Evolutionary conservation across 2,797 vertebrate species (phyloP).

Genomic region (Valencia hispanica): DNA sequence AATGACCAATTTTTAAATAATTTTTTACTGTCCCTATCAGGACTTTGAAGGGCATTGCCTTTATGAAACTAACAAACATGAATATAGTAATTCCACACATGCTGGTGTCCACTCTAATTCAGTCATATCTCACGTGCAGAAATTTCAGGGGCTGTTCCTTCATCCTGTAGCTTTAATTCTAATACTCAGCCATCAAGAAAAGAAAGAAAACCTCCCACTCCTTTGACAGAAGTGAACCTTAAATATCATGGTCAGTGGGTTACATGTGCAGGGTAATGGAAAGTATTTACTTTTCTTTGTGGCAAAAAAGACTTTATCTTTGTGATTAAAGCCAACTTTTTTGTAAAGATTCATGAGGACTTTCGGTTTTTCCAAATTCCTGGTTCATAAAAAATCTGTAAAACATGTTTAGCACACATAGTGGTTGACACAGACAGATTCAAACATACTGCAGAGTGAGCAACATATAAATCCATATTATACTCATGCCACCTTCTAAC

Average conservation of each 20-base stretch:
- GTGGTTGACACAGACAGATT: background rate
- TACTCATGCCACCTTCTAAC: slow-evolving; percentile 21
- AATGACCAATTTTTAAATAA: background rate
- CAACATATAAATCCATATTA: background rate
- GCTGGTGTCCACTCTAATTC: background rate
- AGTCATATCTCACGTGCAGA: slow-evolving; percentile 41
- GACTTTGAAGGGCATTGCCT: background rate
- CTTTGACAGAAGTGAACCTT: slow-evolving; percentile 66
- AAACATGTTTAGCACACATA: background rate
- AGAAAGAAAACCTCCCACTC: slow-evolving; percentile 64
- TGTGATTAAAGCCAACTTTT: background rate
- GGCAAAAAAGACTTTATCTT: slow-evolving; percentile 24
- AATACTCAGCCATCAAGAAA: slow-evolving; percentile 60
- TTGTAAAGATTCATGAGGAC: background rate
- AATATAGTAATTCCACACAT: background rate
- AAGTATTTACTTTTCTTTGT: slow-evolving; percentile 35
- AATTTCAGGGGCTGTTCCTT: slow-evolving; percentile 44
- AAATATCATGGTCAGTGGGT: slow-evolving; percentile 59
- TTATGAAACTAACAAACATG: background rate
- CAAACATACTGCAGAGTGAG: background rate
- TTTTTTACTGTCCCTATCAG: background rate
- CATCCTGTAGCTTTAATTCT: slow-evolving; percentile 69
- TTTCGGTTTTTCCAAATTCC: too few relatives aligned
- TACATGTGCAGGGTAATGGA: slow-evolving; percentile 43
- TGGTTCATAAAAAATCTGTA: background rate